A percentile compares a stretch with the other conserved stretches of the same genome.
These are phyloP conservation scores for Antrozous pallidus DNA, from an alignment of 2,797 vertebrate species.

Conservation along the genomic window DNA sequence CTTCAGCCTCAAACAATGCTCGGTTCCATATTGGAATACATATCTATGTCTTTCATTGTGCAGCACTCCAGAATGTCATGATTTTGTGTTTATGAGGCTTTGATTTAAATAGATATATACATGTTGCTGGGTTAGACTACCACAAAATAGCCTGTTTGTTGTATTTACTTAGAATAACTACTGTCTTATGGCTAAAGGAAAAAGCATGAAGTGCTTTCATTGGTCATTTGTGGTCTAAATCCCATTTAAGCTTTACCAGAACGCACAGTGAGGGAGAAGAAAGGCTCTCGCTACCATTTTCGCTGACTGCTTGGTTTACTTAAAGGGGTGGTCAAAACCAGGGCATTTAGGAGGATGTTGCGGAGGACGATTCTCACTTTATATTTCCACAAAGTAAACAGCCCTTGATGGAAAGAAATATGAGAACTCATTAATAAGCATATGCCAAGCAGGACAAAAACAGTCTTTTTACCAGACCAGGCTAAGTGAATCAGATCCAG, in stretches of 20 bases:
- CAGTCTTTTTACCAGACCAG: conserved; percentile 65
- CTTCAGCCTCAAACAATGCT: conserved; percentile 75
- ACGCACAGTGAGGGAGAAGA: conserved; percentile 61
- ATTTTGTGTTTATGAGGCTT: conserved; percentile 62
- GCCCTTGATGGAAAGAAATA: conserved; percentile 43
- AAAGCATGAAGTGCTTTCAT: conserved; percentile 39
- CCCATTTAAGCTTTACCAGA: conserved; percentile 67
- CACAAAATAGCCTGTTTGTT: conserved; percentile 39
- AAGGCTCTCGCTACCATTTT: conserved; percentile 40
- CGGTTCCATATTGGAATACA: conserved; percentile 72
- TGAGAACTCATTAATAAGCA: conserved; percentile 68
- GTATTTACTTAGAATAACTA: conserved; percentile 68
- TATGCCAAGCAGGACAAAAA: conserved; percentile 59
- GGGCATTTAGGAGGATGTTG: conserved; percentile 67
- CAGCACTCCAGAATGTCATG: conserved; percentile 57
- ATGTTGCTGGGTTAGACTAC: conserved; percentile 37
- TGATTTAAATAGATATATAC: neutral
- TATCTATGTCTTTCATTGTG: conserved; percentile 73
- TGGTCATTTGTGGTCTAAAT: conserved; percentile 74
- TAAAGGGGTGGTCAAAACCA: conserved; percentile 74
- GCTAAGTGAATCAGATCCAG: conserved; percentile 62
- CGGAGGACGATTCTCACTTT: conserved; percentile 43
- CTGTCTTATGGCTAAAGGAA: neutral
- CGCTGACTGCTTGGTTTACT: conserved; percentile 62
- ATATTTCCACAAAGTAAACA: conserved; percentile 67